phyloP scores from a whole-genome alignment of 2,888 invertebrate species.

The Chaitophorus viminalis region DNA sequence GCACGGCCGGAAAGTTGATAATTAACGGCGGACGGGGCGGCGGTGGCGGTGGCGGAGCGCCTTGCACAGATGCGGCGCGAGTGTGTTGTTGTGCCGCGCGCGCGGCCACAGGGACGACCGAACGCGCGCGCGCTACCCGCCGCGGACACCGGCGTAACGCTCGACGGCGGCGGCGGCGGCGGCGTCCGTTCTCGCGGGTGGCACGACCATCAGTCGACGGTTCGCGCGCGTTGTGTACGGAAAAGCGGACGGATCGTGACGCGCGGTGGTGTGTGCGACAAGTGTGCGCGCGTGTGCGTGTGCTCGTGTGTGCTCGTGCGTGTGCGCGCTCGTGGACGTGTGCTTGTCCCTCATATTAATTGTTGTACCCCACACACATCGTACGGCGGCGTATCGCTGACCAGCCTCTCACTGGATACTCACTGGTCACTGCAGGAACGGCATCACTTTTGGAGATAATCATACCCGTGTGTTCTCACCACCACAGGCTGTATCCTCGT shows the following conservation, averaged over 20 bases:
- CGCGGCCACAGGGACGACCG: conserved; percentile 4
- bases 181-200: conserved; percentile 39
- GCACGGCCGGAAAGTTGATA: conserved; percentile 54
- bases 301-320: background rate
- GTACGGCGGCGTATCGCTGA: too few relatives aligned
- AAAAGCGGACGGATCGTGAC: conserved; percentile 1
- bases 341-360: too few relatives aligned
- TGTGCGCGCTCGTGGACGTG: background rate
- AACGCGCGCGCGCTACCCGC: conserved; percentile 54
- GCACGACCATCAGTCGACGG: conserved; percentile 48
- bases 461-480: too few relatives aligned
- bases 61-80: background rate
- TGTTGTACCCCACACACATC: too few relatives aligned
- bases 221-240: conserved; percentile 50
- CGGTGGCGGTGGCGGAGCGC: background rate
- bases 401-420: too few relatives aligned
- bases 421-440: too few relatives aligned
- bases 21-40: conserved; percentile 35
- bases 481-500: too few relatives aligned
- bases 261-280: background rate
- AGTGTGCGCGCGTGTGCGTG: background rate
- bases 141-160: background rate
- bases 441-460: too few relatives aligned
- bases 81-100: background rate
- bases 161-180: background rate